Evolutionary conservation across 2,797 vertebrate species (phyloP).

Genomic region (Alcedo quadribrachys): DNA sequence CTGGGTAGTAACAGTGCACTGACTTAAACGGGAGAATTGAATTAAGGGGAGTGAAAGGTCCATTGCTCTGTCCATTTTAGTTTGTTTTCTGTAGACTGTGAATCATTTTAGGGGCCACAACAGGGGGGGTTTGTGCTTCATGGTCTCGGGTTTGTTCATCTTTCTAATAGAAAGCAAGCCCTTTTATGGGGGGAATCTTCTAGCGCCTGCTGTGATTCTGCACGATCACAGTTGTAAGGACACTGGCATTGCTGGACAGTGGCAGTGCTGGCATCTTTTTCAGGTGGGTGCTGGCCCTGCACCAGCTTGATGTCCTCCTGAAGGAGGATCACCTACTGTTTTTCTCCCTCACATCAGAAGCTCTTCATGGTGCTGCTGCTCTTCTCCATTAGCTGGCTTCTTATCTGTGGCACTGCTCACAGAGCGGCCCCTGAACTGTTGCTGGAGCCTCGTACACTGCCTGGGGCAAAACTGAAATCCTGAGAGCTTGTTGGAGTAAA

Average conservation of each 20-base stretch:
- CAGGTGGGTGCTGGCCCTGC: neutral
- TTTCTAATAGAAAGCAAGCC: slow-evolving; percentile 15
- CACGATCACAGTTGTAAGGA: neutral
- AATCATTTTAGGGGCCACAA: slow-evolving; percentile 51
- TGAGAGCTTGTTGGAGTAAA: neutral
- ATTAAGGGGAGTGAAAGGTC: slow-evolving; percentile 63
- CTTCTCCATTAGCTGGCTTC: neutral
- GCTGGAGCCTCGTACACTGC: neutral
- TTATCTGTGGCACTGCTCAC: neutral
- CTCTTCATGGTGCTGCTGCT: neutral
- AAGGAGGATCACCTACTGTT: neutral
- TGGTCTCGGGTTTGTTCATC: slow-evolving; percentile 26
- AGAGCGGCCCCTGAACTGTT: neutral
- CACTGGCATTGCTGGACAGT: accelerated
- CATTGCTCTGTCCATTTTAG: slow-evolving; percentile 54
- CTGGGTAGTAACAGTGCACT: slow-evolving; percentile 71
- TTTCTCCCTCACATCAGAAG: neutral
- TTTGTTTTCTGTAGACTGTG: slow-evolving; percentile 49
- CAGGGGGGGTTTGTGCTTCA: neutral
- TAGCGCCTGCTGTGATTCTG: slow-evolving; percentile 22
- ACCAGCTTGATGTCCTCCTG: neutral
- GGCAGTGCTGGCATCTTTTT: neutral
- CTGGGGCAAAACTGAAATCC: neutral
- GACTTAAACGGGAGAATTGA: slow-evolving; percentile 75
- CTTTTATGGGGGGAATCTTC: neutral